Conservation (phyloP, 2,797 vertebrate genomes). For the Bovichtus variegatus region DNA sequence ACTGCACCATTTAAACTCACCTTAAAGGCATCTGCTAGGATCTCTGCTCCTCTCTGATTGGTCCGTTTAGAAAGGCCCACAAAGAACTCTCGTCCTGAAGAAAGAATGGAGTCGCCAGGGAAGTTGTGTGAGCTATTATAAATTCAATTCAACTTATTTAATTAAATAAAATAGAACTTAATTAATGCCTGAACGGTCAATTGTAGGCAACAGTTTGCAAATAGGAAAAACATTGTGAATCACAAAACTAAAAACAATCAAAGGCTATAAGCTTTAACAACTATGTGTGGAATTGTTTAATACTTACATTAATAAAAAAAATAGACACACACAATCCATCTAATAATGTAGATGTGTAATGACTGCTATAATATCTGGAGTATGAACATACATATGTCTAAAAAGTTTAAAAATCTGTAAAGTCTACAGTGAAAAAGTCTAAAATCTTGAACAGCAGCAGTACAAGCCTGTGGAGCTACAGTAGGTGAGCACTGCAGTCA, state of each 20-base stretch:
- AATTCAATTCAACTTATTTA: neutral
- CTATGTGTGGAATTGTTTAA: neutral
- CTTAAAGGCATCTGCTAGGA: slow-evolving; percentile 97
- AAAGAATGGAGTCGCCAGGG: slow-evolving; percentile 13
- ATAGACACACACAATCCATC: neutral
- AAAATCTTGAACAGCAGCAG: slow-evolving; percentile 1
- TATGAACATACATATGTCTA: neutral
- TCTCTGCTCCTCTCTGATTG: slow-evolving; percentile 98
- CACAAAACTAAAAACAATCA: neutral
- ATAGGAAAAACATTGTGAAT: neutral
- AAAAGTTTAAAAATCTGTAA: neutral
- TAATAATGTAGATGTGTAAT: too few relatives aligned
- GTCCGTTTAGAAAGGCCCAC: slow-evolving; percentile 97
- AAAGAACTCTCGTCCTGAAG: slow-evolving; percentile 95
- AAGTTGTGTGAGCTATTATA: slow-evolving; percentile 1
- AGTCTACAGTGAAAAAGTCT: neutral
- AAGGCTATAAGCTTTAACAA: neutral
- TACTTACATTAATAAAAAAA: neutral
- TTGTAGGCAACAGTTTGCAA: neutral
- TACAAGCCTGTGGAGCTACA: slow-evolving; percentile 15
- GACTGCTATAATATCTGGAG: neutral
- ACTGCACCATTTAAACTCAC: slow-evolving; percentile 76
- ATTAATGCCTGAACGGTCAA: neutral
- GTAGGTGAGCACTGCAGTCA: slow-evolving; percentile 22
- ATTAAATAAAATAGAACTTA: neutral